Conservation (phyloP, 2,113 vertebrate genomes). For the Paedocypris sp. region DNA sequence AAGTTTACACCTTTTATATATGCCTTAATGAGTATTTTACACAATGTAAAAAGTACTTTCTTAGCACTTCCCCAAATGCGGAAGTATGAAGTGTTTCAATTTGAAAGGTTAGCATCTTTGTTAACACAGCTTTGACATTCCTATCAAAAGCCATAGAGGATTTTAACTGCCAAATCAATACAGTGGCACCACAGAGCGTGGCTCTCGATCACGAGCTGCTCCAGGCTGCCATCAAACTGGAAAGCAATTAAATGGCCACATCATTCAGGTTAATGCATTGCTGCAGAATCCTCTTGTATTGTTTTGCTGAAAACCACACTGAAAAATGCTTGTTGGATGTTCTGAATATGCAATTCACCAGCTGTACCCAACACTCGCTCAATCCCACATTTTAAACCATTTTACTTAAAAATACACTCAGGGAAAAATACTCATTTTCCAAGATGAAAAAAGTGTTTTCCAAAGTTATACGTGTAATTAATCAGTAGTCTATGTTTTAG, state of each 20-base stretch:
- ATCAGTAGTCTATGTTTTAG: too few relatives aligned
- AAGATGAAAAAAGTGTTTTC: too few relatives aligned
- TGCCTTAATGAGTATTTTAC: too few relatives aligned
- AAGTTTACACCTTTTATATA: too few relatives aligned
- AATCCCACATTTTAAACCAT: too few relatives aligned
- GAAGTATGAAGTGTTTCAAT: too few relatives aligned
- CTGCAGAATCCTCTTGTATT: slow-evolving; percentile 21
- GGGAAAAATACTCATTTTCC: too few relatives aligned
- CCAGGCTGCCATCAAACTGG: slow-evolving; percentile 29
- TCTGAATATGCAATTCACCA: not conserved
- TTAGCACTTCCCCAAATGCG: too few relatives aligned
- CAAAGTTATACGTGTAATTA: too few relatives aligned
- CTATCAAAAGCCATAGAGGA: not conserved
- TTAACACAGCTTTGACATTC: slow-evolving; percentile 16
- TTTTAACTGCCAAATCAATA: slow-evolving; percentile 22
- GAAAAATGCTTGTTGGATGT: slow-evolving; percentile 34
- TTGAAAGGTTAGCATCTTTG: not conserved
- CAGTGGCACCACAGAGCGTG: slow-evolving; percentile 31
- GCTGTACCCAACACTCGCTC: not conserved
- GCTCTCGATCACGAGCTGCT: slow-evolving; percentile 25
- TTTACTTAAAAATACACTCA: too few relatives aligned
- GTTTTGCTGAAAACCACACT: slow-evolving; percentile 35
- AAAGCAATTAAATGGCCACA: slow-evolving; percentile 43
- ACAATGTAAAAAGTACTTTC: too few relatives aligned
- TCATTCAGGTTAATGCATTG: slow-evolving; percentile 35